Evolutionary conservation across 2,113 vertebrate species (phyloP).

Genomic region (Tamias sibiricus): DNA sequence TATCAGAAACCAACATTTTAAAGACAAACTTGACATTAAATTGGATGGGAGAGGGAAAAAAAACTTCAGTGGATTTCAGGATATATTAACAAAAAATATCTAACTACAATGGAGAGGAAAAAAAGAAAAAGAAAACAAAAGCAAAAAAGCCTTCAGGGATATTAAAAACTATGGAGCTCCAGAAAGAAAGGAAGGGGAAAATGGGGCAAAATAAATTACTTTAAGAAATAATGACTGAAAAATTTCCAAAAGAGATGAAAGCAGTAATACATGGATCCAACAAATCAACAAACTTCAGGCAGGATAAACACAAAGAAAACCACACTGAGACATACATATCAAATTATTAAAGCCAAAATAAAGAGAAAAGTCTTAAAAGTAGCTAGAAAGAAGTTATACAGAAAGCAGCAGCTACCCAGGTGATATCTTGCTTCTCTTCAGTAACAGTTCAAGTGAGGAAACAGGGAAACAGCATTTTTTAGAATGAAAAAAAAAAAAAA

Average conservation of each 20-base stretch:
- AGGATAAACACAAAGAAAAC: background rate
- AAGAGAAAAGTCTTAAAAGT: background rate
- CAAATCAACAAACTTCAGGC: background rate
- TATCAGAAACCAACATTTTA: conserved; percentile 8
- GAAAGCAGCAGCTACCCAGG: background rate
- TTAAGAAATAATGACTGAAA: background rate
- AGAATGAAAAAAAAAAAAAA: background rate
- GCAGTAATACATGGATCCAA: background rate
- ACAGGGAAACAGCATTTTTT: background rate
- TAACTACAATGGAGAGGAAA: background rate
- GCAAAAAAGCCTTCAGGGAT: background rate
- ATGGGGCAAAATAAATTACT: background rate
- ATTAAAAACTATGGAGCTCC: background rate
- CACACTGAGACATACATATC: background rate
- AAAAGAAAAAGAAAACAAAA: background rate
- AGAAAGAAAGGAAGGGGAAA: background rate
- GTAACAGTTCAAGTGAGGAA: background rate
- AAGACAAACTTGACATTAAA: background rate
- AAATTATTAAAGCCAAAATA: background rate
- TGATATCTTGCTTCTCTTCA: background rate
- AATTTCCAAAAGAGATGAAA: background rate
- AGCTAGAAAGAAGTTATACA: background rate
- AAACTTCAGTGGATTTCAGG: background rate
- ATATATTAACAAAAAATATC: background rate
- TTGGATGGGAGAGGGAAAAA: background rate